Conservation (phyloP, 1,140 invertebrate species). For the Drosophila kohkoa region DNA sequence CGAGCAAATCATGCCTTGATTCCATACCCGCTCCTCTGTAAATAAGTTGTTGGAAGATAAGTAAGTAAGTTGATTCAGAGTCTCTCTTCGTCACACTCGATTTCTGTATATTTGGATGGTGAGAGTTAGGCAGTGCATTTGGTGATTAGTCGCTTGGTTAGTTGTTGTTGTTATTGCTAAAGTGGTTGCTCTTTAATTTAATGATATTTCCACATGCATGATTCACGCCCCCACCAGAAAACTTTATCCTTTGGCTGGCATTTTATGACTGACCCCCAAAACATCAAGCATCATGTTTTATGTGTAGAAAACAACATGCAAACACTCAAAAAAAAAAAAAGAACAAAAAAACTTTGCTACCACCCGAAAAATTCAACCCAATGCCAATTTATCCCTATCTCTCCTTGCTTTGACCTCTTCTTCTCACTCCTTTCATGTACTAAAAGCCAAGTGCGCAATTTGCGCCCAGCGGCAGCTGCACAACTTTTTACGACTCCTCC, state of each 20-base stretch:
- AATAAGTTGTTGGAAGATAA: conserved; percentile 40
- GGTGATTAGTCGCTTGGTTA: conserved; percentile 19
- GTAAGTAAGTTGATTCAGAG: background rate
- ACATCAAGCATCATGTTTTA: conserved; percentile 48
- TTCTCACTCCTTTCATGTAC: background rate
- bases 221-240: background rate
- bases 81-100: conserved; percentile 6
- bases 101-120: background rate
- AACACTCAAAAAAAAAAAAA: background rate
- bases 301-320: conserved; percentile 45
- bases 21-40: conserved; percentile 85
- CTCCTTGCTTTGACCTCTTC: no score
- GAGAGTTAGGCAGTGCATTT: conserved; percentile 23
- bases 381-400: background rate
- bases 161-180: conserved; percentile 2
- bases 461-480: conserved; percentile 14
- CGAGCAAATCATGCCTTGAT: conserved; percentile 85
- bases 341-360: no score
- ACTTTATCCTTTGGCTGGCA: conserved; percentile 14
- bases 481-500: conserved; percentile 37
- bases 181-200: conserved; percentile 9
- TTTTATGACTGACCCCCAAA: conserved; percentile 34
- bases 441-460: conserved; percentile 28
- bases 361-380: conserved; percentile 9
- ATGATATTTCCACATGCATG: conserved; percentile 10